Conservation (phyloP, 2,113 vertebrate species). For the Corydoras maculifer region DNA sequence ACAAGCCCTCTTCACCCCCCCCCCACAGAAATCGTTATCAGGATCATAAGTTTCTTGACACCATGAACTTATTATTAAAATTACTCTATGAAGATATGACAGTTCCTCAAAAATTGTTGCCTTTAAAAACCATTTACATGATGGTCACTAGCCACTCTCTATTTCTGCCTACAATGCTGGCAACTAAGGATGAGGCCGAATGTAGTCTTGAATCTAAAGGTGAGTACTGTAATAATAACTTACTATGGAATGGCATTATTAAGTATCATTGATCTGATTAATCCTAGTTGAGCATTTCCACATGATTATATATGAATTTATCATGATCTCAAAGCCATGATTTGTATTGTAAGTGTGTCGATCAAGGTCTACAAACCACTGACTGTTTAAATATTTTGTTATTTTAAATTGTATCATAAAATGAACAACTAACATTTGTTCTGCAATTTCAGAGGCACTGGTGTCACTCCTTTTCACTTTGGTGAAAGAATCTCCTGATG, state of each 20-base stretch:
- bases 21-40: conserved; percentile 75
- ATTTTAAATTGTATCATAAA: no score
- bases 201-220: conserved; percentile 64
- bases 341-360: no score
- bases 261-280: not conserved
- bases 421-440: not conserved
- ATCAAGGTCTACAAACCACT: no score
- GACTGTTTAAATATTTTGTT: no score
- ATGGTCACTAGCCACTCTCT: conserved; percentile 89
- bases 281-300: not conserved
- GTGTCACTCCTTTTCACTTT: conserved; percentile 74
- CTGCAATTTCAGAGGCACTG: conserved; percentile 68
- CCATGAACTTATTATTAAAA: conserved; percentile 58
- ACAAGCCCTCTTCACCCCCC: not conserved
- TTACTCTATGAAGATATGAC: conserved; percentile 61
- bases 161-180: conserved; percentile 80
- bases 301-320: no score
- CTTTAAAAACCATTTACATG: conserved; percentile 70
- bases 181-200: conserved; percentile 50
- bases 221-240: conserved; percentile 38
- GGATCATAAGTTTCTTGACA: conserved; percentile 67
- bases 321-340: no score
- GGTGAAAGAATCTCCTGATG: conserved; percentile 70
- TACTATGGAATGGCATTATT: no score
- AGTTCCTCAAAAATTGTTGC: conserved; percentile 55